Base-by-base conservation (phyloP, 2,797 vertebrate species). In the Crocidura indochinensis region DNA sequence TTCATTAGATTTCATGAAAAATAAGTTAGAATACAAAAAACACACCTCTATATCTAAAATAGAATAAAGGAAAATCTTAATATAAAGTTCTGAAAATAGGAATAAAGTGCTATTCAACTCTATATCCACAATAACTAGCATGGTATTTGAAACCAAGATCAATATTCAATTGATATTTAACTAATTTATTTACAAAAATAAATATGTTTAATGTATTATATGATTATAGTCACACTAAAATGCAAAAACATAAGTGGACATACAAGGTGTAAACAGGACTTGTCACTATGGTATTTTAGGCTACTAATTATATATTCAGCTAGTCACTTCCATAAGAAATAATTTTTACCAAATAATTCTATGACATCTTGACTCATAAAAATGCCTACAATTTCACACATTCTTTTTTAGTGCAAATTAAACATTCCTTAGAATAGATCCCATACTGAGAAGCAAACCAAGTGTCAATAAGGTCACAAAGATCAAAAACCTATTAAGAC, bases 141-240 rank as follows among this genome's bases (percentile, higher is more conserved):
- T 2, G 15, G 38, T 53, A 24, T 3, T 68, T 15, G 9, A 74
- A 8, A 26, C 22, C 53, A 46, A 80, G 46, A 29, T 38, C 24
- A 46, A 31, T 2, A 2, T 20, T 68, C 68, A 72, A 1, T 20
- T 20, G 46, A 22, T 53, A n/a, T 44, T 87, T 78, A 7, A 60
- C 12, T 56, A 17, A n/a, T 12, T 31, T 60, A 27, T 53, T 62
- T 87, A 27, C 82, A 29, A 47, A 73, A 9, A 46, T 89, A 60
- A 62, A 19, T 47, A 56, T 92, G 86, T 84, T 38, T 74, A 87
- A 67, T 79, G 10, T 74, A 84, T 96, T 19, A 46, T 82, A 29
- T 49, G 20, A 15, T 1, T 53, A 67, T 14, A n/a, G 20, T n/a
- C 20, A 65, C 73, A 85, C 51, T 53, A 76, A 2, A 20, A 49